Base-by-base conservation (phyloP, 2,113 vertebrate species). In the Pleuronectes platessa region DNA sequence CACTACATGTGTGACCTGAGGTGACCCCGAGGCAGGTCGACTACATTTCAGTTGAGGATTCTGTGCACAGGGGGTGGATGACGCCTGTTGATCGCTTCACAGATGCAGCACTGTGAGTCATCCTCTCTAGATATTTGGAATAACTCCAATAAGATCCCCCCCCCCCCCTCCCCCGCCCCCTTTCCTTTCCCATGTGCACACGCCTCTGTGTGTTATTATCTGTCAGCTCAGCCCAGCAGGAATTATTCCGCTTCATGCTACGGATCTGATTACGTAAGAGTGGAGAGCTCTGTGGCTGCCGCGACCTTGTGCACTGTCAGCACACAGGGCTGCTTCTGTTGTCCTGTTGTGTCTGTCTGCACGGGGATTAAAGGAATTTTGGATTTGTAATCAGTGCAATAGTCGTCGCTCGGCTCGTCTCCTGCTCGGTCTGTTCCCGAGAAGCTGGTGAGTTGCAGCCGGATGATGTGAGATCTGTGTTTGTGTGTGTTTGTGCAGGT, bases 231-330 rank as follows among this genome's bases (percentile, higher is more conserved):
- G 18, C 85, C 85, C 65, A 78, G 70, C 71, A 79, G 76, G 74
- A 85, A 76, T 83, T 53, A 64, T 85, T 89, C 77, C 15, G 35
- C 60, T 86, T 60, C 53, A 67, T 80, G 73, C 75, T 75, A 83
- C 62, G 2, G 80, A 23, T 78, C 71, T 83, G 78, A 63, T 91
- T 91, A 88, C 79, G 79, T 90, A 91, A 90, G 79, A 83, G 81
- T 3, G 59, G 45, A 81, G 85, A 14, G 20, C 31, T 69, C 6
- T 77, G 81, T 56, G 51, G 74, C 69, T 81, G 86, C 82, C 68
- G 82, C 81, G 55, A 84, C 83, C 83, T 86, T 90, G 84, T 85
- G 81, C 67, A 70, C 86, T 2, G 68, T 75, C 75, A 78, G 81
- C 69, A 51, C 47, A 65, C 47, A 3, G 76, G 58, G 26, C 60